A percentile compares a stretch with the other conserved stretches of the same genome.
phyloP scores from a whole-genome alignment of 2,888 invertebrate species.

The Caenorhabditis zanzibari region DNA sequence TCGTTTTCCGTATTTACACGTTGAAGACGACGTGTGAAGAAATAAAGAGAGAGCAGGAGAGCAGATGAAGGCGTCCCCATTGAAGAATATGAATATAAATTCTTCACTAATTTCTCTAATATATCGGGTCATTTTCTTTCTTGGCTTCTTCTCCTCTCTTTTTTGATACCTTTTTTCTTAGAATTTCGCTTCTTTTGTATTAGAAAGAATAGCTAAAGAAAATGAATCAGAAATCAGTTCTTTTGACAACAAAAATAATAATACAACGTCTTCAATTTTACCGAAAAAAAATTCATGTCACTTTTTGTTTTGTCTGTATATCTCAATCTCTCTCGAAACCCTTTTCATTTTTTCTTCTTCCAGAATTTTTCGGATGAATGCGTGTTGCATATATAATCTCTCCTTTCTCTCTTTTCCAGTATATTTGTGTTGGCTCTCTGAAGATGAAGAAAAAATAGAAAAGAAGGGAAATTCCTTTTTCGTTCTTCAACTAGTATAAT shows the following conservation, averaged over 20 bases:
- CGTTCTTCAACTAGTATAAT: conserved; percentile 21
- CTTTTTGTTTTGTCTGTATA: conserved; percentile 47
- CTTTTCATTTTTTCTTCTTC: conserved; percentile 32
- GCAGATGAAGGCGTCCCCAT: conserved; percentile 8
- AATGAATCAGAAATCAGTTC: conserved; percentile 14
- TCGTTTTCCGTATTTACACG: conserved; percentile 44
- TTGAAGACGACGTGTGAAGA: conserved; percentile 20
- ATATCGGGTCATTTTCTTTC: conserved; percentile 42
- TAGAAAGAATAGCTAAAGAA: neutral
- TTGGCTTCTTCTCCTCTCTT: conserved; percentile 45
- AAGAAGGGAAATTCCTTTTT: conserved; percentile 14
- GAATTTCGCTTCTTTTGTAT: conserved; percentile 6
- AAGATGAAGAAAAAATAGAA: neutral
- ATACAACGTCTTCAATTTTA: no score
- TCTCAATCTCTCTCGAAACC: conserved; percentile 13
- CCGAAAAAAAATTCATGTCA: conserved; percentile 48
- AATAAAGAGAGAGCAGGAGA: conserved; percentile 26
- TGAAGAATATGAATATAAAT: conserved; percentile 48
- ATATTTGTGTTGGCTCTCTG: conserved; percentile 15
- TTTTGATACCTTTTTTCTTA: conserved; percentile 19
- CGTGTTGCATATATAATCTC: conserved; percentile 63
- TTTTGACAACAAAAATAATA: neutral
- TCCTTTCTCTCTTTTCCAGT: neutral
- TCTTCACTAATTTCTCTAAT: conserved; percentile 51
- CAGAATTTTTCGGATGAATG: conserved; percentile 65